Conservation (phyloP, 2,113 vertebrate species). For the Glaucomys volans region DNA sequence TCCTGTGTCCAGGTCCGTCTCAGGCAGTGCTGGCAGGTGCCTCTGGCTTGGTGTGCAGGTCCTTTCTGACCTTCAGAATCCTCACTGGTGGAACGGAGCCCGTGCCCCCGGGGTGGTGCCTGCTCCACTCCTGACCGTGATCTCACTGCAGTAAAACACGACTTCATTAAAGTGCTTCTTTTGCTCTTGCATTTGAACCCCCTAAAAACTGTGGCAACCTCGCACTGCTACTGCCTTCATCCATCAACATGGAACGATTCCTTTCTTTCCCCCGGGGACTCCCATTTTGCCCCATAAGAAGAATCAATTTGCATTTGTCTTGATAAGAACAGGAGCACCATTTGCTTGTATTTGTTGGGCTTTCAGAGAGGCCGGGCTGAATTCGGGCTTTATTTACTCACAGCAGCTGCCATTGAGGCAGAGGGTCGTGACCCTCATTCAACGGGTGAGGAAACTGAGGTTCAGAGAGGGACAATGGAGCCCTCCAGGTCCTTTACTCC, state of each 20-base stretch:
- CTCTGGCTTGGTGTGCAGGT: not conserved
- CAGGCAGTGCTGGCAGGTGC: rapidly evolving
- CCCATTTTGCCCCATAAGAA: not conserved
- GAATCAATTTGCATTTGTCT: not conserved
- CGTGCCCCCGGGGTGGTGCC: rapidly evolving
- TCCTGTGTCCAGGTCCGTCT: rapidly evolving
- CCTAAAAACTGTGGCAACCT: not conserved
- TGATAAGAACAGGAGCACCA: not conserved
- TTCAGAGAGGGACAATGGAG: not conserved
- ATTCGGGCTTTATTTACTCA: not conserved
- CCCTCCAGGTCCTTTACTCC: not conserved
- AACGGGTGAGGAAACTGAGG: not conserved
- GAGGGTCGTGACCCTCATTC: not conserved
- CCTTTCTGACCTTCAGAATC: not conserved
- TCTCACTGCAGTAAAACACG: too few relatives aligned
- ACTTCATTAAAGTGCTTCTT: not conserved
- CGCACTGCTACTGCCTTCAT: not conserved
- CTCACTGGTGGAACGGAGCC: rapidly evolving
- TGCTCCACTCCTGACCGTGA: too few relatives aligned
- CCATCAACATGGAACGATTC: not conserved
- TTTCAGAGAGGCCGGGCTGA: not conserved
- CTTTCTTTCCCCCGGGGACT: too few relatives aligned
- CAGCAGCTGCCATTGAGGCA: not conserved
- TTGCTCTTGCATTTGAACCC: too few relatives aligned
- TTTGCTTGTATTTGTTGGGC: not conserved